Evolutionary conservation across 2,888 invertebrate species (phyloP).

Genomic region (Meteorus cinctellus): DNA sequence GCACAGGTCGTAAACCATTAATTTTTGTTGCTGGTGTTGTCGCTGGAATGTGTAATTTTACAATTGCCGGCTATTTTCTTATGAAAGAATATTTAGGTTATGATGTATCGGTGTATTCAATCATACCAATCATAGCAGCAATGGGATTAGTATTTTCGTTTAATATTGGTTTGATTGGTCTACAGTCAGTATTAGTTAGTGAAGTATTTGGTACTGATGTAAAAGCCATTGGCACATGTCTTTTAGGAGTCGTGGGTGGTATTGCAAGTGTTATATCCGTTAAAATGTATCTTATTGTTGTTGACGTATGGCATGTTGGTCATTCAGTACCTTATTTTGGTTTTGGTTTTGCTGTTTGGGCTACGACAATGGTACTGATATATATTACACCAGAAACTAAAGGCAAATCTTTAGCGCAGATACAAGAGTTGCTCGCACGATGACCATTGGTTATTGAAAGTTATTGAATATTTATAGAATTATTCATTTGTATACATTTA

Average conservation of each 20-base stretch:
- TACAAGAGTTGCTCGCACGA: constrained; percentile 56
- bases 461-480: no score
- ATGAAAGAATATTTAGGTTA: constrained; percentile 52
- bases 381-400: constrained; percentile 60
- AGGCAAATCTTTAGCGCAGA: constrained; percentile 61
- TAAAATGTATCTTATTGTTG: constrained; percentile 59
- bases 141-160: constrained; percentile 55
- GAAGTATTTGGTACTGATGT: constrained; percentile 61
- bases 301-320: constrained; percentile 55
- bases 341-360: constrained; percentile 50
- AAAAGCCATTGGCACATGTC: constrained; percentile 56
- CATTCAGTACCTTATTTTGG: constrained; percentile 57
- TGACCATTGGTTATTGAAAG: constrained; percentile 35
- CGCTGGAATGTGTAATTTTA: constrained; percentile 53
- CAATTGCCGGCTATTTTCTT: constrained; percentile 57
- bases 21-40: constrained; percentile 68
- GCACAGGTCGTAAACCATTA: constrained; percentile 72
- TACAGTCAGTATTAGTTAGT: constrained; percentile 57
- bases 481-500: no score
- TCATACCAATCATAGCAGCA: constrained; percentile 53
- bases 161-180: constrained; percentile 55
- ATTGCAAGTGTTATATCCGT: constrained; percentile 43
- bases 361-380: constrained; percentile 47
- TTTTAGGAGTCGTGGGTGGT: constrained; percentile 50
- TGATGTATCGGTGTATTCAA: constrained; percentile 50